Conservation (phyloP, 2,113 vertebrate species). For the Oryzias melastigma region DNA sequence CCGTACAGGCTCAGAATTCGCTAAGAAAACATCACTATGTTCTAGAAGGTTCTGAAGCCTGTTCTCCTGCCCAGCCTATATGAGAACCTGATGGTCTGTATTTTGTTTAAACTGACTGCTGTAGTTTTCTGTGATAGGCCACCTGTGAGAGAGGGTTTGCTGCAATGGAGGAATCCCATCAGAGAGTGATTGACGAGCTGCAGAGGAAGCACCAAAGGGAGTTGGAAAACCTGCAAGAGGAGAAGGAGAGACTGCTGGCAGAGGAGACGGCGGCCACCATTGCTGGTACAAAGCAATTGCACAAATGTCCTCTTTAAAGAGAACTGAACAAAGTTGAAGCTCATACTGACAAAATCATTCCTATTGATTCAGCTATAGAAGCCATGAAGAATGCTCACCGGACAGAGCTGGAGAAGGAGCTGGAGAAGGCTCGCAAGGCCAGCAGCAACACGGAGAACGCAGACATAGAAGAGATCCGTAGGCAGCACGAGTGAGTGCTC, state of each 20-base stretch:
- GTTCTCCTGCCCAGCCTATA: slow-evolving; percentile 3
- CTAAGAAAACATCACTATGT: slow-evolving; percentile 9
- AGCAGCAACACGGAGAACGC: slow-evolving; percentile 76
- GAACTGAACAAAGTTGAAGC: too few relatives aligned
- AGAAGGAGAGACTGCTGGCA: slow-evolving; percentile 79
- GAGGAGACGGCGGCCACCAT: slow-evolving; percentile 84
- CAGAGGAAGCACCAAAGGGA: slow-evolving; percentile 82
- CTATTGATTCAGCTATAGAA: slow-evolving; percentile 73
- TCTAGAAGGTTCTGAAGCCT: background rate
- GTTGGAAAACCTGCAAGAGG: slow-evolving; percentile 81
- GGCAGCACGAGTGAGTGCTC: slow-evolving; percentile 78
- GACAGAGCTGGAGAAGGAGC: slow-evolving; percentile 79
- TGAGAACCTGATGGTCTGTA: slow-evolving; percentile 23
- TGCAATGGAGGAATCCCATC: slow-evolving; percentile 84
- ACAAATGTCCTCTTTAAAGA: background rate
- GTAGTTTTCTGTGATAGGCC: slow-evolving; percentile 58
- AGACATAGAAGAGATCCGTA: slow-evolving; percentile 78
- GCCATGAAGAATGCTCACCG: slow-evolving; percentile 85
- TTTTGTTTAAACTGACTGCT: slow-evolving; percentile 25
- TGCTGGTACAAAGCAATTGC: slow-evolving; percentile 58
- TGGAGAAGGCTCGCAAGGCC: slow-evolving; percentile 78
- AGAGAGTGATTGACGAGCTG: slow-evolving; percentile 82
- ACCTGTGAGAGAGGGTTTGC: slow-evolving; percentile 82
- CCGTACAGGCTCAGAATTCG: slow-evolving; percentile 60
- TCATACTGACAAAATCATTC: background rate